Percentiles rank a stretch among this genome's conserved stretches.
phyloP scores from a whole-genome alignment of 64 coral and sea anemone species.

The Montipora capricornis region DNA sequence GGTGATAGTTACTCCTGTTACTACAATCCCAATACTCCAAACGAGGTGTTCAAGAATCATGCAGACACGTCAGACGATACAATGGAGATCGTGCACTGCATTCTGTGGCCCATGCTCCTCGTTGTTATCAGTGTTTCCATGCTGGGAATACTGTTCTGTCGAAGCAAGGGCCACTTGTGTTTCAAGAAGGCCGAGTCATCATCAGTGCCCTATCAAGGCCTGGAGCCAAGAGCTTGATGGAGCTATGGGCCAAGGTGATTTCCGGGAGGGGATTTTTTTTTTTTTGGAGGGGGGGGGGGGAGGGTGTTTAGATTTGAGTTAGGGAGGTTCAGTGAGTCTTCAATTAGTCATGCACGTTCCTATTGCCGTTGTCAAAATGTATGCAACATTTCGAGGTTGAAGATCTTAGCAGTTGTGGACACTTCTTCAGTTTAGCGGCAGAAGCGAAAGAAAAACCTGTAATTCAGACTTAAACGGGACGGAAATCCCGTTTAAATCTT shows the following conservation, averaged over 20 bases:
- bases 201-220: constrained; percentile 19
- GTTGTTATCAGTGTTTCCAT: neutral
- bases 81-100: constrained; percentile 52
- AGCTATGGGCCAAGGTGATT: neutral
- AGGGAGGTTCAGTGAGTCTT: too few relatives aligned
- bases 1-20: constrained; percentile 32
- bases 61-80: neutral
- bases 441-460: too few relatives aligned
- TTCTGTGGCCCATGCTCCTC: constrained; percentile 58
- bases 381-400: too few relatives aligned
- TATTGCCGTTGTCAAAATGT: too few relatives aligned
- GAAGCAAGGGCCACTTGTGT: constrained; percentile 17
- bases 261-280: neutral
- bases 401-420: too few relatives aligned
- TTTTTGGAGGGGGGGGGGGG: too few relatives aligned
- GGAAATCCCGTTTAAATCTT: too few relatives aligned
- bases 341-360: too few relatives aligned
- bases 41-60: constrained; percentile 19
- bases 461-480: too few relatives aligned
- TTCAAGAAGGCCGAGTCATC: neutral
- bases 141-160: constrained; percentile 9
- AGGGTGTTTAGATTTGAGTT: too few relatives aligned
- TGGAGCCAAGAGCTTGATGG: constrained; percentile 15
- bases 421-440: too few relatives aligned
- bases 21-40: constrained; percentile 52